phyloP scores from a whole-genome alignment of 2,113 vertebrate species.

The Hiodon alosoides region DNA sequence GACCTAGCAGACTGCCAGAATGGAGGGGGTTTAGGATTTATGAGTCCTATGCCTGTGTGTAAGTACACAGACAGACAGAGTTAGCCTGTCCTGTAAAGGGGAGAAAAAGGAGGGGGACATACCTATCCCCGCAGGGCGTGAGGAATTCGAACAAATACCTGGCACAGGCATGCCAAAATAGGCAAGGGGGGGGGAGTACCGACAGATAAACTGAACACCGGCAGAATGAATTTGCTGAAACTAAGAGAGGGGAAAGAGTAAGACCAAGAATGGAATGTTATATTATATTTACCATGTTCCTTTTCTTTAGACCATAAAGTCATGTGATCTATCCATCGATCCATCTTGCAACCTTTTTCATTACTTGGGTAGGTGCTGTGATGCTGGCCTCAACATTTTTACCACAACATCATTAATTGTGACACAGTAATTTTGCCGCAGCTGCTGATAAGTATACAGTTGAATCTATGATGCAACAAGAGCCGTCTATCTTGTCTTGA shows the following conservation, averaged over 20 bases:
- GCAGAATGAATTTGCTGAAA: constrained; percentile 5
- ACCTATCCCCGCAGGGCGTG: constrained; percentile 72
- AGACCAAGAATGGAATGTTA: constrained; percentile 1
- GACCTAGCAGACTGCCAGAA: neutral
- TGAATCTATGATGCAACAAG: neutral
- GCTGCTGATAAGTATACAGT: neutral
- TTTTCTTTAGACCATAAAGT: constrained; percentile 38
- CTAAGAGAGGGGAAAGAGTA: constrained; percentile 6
- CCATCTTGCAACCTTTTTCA: constrained; percentile 31
- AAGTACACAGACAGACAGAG: constrained; percentile 49
- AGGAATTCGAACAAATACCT: constrained; percentile 81
- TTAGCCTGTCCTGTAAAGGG: constrained; percentile 53
- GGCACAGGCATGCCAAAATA: constrained; percentile 68
- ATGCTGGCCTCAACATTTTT: constrained; percentile 30
- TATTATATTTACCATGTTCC: neutral
- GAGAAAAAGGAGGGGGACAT: constrained; percentile 52
- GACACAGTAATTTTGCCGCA: neutral
- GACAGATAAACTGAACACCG: constrained; percentile 6
- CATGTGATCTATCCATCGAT: neutral
- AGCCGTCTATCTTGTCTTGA: neutral
- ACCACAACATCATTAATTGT: constrained; percentile 5
- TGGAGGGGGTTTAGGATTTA: constrained; percentile 25
- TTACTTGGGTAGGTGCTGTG: constrained; percentile 49
- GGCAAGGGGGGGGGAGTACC: constrained; percentile 17
- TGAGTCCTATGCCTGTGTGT: constrained; percentile 53